Evolutionary conservation across 2,797 vertebrate genomes (phyloP), one percentile per base, ranked within the genome.

Genomic region (Microctenopoma lineatum): DNA sequence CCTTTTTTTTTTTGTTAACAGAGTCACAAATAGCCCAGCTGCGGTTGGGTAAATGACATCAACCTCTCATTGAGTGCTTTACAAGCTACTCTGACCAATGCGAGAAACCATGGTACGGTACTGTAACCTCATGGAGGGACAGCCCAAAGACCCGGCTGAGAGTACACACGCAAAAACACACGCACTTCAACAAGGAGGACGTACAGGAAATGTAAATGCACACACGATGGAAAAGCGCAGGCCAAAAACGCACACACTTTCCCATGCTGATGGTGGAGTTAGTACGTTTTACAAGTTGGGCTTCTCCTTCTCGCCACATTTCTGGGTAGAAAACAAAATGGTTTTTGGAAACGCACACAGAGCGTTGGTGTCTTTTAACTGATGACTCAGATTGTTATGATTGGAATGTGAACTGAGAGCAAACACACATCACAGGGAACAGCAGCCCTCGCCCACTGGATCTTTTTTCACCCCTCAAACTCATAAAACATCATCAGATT

Each of bases 401-500:
- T 92, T 93, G 91, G 91, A 90, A 77, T 85, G 83, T 59, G 85
- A 90, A 89, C 81, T 87, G 65, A 90, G 85, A 73, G 66, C 72
- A 77, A 85, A 84, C 77, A 87, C 83, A 91, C 88, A 90, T 90
- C 87, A 89, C 81, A 90, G 79, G 74, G 78, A 79, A 72, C 70
- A 77, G 85, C 69, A 80, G 73, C 79, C 77, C 74, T 80, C 42
- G 46, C 77, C 81, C 86, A 63, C 73, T 72, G 72, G 26, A 46
- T 76, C 68, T 62, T 66, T 72, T 58, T 54, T 45, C 11, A 6
- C 66, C 64, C 53, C 70, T 12, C 71, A 75, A 78, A 80, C 56
- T 81, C 67, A 59, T 77, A 85, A 84, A 84, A 80, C 69, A 76
- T 81, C 73, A 86, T 85, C 76, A 73, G 65, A 84, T 88, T 83